Percentiles rank a stretch among this genome's conserved stretches.
Conservation (phyloP, 2,888 invertebrate genomes). For the Aporophyla nigra region DNA sequence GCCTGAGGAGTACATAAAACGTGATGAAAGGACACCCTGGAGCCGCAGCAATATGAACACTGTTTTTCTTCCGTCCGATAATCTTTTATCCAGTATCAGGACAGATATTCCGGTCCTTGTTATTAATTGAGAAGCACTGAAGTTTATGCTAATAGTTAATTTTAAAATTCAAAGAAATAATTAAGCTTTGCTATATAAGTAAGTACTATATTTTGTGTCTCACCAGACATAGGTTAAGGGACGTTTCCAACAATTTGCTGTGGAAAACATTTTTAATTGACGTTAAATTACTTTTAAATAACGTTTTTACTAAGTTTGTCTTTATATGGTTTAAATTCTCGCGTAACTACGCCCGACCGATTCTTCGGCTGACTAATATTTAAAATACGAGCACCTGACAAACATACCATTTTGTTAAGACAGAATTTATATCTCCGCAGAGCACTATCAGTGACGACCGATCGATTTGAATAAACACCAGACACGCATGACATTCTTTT, state of each 20-base stretch:
- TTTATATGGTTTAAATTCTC: neutral
- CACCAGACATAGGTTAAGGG: neutral
- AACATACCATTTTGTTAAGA: neutral
- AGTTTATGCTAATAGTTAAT: conserved; percentile 46
- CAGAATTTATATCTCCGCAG: neutral
- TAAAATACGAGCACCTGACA: neutral
- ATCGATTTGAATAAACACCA: conserved; percentile 19
- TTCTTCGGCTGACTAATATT: neutral
- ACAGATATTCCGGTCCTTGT: conserved; percentile 33
- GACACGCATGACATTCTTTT: conserved; percentile 2
- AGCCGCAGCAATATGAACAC: conserved; percentile 72
- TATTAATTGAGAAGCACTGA: conserved; percentile 53
- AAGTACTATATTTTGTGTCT: conserved; percentile 3
- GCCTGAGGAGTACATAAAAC: conserved; percentile 78
- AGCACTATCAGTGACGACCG: neutral
- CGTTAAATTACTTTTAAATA: neutral
- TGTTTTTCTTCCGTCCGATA: conserved; percentile 71
- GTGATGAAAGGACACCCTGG: conserved; percentile 77
- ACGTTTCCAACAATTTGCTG: neutral
- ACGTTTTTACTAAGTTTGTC: neutral
- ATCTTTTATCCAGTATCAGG: conserved; percentile 59
- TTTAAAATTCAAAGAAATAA: conserved; percentile 32
- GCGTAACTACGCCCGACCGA: neutral
- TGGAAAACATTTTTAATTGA: conserved; percentile 10
- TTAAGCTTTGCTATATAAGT: conserved; percentile 2